Evolutionary conservation across 2,888 invertebrate genomes (phyloP).

Genomic region (Bellardia pandia): DNA sequence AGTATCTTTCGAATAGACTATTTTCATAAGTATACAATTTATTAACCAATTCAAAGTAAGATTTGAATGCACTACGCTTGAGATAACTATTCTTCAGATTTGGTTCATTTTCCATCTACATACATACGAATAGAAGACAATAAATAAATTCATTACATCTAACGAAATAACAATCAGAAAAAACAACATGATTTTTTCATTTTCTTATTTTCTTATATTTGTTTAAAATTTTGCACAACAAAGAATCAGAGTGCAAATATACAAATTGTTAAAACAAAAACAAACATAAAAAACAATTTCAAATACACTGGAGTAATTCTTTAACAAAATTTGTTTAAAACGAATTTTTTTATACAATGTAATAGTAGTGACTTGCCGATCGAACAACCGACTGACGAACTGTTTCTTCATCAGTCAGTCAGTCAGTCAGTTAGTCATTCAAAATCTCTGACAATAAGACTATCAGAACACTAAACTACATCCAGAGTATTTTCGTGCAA

Average conservation of each 20-base stretch:
- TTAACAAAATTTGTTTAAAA: conserved; percentile 50
- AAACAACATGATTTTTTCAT: neutral
- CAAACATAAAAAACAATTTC: conserved; percentile 30
- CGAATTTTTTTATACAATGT: conserved; percentile 52
- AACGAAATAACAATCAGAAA: neutral
- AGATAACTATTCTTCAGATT: conserved; percentile 87
- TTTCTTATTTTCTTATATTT: conserved; percentile 19
- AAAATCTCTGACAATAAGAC: conserved; percentile 5
- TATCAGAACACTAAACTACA: neutral
- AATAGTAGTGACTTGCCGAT: conserved; percentile 11
- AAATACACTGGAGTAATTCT: conserved; percentile 39
- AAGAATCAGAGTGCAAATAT: conserved; percentile 57
- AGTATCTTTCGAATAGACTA: conserved; percentile 89
- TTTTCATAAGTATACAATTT: conserved; percentile 91
- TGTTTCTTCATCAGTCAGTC: conserved; percentile 9
- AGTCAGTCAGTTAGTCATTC: conserved; percentile 11
- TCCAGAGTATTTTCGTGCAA: conserved; percentile 1
- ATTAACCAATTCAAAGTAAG: conserved; percentile 91
- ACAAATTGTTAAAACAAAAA: conserved; percentile 63
- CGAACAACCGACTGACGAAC: neutral
- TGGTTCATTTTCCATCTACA: conserved; percentile 81
- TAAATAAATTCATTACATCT: conserved; percentile 43
- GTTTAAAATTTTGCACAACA: conserved; percentile 47
- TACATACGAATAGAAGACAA: neutral
- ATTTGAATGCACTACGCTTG: conserved; percentile 90